Conservation (phyloP, 2,888 invertebrate genomes). For the Pammene aurita region DNA sequence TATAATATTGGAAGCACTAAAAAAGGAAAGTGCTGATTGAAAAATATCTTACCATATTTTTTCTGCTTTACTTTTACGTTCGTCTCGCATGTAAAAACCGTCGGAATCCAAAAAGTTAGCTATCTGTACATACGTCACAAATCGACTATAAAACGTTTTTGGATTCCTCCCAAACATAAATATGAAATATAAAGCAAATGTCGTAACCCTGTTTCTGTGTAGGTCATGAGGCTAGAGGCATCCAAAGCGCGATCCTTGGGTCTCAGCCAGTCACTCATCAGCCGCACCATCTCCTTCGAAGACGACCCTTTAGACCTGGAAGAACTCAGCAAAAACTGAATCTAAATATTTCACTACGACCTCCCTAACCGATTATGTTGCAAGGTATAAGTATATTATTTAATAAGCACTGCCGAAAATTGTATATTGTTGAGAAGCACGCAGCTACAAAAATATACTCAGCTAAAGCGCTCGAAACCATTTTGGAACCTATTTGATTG, state of each 20-base stretch:
- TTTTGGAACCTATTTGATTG: neutral
- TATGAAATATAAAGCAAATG: neutral
- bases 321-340: constrained; percentile 60
- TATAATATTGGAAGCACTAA: too few relatives aligned
- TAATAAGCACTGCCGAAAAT: constrained; percentile 5
- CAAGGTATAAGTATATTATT: neutral
- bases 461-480: neutral
- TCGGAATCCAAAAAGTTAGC: too few relatives aligned
- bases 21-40: too few relatives aligned
- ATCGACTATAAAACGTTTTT: neutral
- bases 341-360: constrained; percentile 51
- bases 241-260: constrained; percentile 85
- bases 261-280: constrained; percentile 53
- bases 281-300: constrained; percentile 69
- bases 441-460: neutral
- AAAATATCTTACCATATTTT: too few relatives aligned
- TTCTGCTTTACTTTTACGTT: too few relatives aligned
- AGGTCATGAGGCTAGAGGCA: constrained; percentile 90
- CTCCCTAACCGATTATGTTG: neutral
- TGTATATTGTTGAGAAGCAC: neutral
- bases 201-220: constrained; percentile 42
- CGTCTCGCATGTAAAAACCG: too few relatives aligned
- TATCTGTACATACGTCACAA: too few relatives aligned
- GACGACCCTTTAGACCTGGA: constrained; percentile 73
- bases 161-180: neutral